Conservation (phyloP, 30 jellyfish, hydroid and myxozoan genomes). For the Turritopsis dohrnii region DNA sequence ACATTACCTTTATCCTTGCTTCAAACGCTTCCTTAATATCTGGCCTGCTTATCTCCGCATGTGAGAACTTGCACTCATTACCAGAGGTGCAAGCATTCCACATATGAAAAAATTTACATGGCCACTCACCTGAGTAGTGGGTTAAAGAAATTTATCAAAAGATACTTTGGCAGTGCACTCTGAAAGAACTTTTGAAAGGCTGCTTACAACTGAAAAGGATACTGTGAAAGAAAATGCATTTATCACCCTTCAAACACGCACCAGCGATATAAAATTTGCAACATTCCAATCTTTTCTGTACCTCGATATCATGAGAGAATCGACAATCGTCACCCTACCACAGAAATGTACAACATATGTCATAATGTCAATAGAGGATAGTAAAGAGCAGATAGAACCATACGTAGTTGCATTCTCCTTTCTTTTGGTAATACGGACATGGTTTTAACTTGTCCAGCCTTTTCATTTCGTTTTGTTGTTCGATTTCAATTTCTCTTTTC, state of each 20-base stretch:
- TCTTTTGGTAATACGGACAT: conserved; percentile 22
- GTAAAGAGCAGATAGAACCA: neutral
- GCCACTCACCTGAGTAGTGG: conserved; percentile 21
- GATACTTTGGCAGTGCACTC: no score
- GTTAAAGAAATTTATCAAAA: neutral
- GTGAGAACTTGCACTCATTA: conserved; percentile 26
- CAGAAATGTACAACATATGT: neutral
- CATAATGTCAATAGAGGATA: neutral
- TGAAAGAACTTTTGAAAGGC: no score
- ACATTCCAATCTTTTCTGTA: neutral
- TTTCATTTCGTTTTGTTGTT: conserved; percentile 20
- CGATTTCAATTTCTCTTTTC: conserved; percentile 12
- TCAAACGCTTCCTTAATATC: conserved; percentile 24
- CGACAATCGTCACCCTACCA: conserved; percentile 37
- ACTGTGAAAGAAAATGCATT: conserved; percentile 25
- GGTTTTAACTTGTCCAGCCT: conserved; percentile 15
- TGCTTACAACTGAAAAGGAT: no score
- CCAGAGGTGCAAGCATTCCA: conserved; percentile 10
- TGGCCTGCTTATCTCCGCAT: conserved; percentile 16
- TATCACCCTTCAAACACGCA: conserved; percentile 28
- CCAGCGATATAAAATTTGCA: conserved; percentile 26
- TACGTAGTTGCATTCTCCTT: conserved; percentile 26
- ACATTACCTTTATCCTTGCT: neutral
- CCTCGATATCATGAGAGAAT: conserved; percentile 24
- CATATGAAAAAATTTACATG: conserved; percentile 21